phyloP scores from a whole-genome alignment of 1,140 invertebrate species.

The Pogonognathellus flavescens region DNA sequence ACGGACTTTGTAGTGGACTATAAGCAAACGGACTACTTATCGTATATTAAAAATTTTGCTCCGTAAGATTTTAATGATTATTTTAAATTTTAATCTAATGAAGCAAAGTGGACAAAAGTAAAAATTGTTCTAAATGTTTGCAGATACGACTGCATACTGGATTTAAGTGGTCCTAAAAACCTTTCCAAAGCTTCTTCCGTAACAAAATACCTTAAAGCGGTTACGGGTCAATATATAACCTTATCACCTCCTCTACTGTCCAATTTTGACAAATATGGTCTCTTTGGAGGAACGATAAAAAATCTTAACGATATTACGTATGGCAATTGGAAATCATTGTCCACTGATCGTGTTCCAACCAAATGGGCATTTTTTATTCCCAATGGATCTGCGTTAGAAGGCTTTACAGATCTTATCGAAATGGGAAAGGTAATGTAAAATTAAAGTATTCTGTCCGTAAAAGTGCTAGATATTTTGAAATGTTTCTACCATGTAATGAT shows the following conservation, averaged over 20 bases:
- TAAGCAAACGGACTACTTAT: constrained; percentile 74
- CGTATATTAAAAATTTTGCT: constrained; percentile 76
- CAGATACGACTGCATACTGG: constrained; percentile 88
- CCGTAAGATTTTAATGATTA: constrained; percentile 73
- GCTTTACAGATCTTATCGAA: constrained; percentile 42
- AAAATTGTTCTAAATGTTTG: constrained; percentile 65
- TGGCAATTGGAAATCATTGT: background rate
- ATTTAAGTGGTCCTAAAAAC: constrained; percentile 82
- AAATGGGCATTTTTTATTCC: constrained; percentile 61
- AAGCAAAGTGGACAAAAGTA: too few relatives aligned
- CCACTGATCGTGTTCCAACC: constrained; percentile 25
- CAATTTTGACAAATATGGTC: constrained; percentile 84
- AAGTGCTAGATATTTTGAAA: too few relatives aligned
- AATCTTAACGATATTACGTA: constrained; percentile 41
- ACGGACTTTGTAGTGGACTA: constrained; percentile 87
- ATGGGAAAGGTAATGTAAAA: background rate
- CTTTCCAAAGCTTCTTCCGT: constrained; percentile 72
- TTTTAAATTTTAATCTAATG: background rate
- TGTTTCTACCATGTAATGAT: background rate
- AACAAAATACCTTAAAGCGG: constrained; percentile 72
- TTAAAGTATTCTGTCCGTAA: too few relatives aligned
- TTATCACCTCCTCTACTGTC: constrained; percentile 85
- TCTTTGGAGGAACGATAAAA: constrained; percentile 69
- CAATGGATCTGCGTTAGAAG: constrained; percentile 43
- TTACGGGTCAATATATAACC: constrained; percentile 84